phyloP scores from a whole-genome alignment of 2,113 vertebrate genomes.

The Tapirus terrestris region DNA sequence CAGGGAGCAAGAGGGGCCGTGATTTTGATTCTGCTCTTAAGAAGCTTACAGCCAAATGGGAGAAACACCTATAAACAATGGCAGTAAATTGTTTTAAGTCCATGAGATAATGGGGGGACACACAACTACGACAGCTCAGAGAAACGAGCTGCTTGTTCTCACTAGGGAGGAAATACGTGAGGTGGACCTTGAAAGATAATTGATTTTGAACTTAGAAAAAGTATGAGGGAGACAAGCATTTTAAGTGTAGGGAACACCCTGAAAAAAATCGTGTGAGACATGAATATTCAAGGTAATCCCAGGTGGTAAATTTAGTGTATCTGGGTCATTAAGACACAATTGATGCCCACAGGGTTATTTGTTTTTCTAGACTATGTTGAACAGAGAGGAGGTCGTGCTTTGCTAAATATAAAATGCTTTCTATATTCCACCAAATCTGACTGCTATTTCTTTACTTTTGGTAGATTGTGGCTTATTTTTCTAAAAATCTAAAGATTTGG shows the following conservation, averaged over 20 bases:
- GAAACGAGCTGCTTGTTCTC: background rate
- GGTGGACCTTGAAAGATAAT: background rate
- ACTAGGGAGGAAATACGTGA: background rate
- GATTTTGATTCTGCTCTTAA: background rate
- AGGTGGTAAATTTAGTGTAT: background rate
- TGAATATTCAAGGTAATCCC: background rate
- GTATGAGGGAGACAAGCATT: background rate
- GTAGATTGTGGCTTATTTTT: background rate
- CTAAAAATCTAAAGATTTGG: background rate
- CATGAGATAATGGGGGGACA: background rate
- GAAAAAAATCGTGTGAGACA: background rate
- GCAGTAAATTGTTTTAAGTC: background rate
- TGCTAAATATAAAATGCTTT: background rate
- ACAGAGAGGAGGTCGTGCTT: background rate
- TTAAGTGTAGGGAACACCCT: background rate
- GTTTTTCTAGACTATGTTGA: background rate
- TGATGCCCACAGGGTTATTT: background rate
- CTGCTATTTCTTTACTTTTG: background rate
- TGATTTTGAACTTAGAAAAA: conserved; percentile 27
- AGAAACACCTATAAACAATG: background rate
- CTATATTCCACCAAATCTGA: background rate
- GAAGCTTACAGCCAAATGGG: background rate
- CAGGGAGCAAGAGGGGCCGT: background rate
- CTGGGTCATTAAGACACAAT: background rate
- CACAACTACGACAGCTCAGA: background rate